Conservation (phyloP, 2,888 invertebrate species). For the Aspidiotus rigidus region DNA sequence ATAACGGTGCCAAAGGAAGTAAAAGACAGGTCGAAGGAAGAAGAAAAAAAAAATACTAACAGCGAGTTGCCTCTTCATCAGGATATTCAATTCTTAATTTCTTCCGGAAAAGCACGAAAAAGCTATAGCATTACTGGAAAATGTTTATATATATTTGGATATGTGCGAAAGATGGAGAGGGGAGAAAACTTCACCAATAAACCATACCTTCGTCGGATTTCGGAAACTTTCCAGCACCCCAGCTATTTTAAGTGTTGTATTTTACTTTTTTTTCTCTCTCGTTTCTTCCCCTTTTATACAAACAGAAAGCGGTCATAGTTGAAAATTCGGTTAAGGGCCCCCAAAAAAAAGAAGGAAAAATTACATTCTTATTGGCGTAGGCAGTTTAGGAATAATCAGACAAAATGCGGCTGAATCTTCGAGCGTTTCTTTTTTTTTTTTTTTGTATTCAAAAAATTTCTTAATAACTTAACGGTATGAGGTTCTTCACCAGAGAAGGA, state of each 20-base stretch:
- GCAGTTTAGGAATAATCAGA: no score
- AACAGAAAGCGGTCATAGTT: not conserved
- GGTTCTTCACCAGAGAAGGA: no score
- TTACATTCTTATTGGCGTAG: no score
- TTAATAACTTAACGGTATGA: no score
- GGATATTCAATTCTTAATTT: constrained; percentile 30
- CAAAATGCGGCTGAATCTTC: no score
- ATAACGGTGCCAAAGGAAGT: constrained; percentile 28
- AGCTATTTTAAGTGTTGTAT: not conserved
- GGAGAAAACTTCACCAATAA: constrained; percentile 1
- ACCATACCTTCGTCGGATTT: not conserved
- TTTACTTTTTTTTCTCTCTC: no score
- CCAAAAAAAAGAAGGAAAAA: not conserved
- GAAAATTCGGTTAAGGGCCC: not conserved
- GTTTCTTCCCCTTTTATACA: not conserved
- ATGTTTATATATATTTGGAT: not conserved
- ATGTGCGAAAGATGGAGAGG: not conserved
- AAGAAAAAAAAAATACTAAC: not conserved
- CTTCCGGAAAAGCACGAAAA: constrained; percentile 26
- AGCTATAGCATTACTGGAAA: constrained; percentile 2
- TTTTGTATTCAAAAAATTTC: no score
- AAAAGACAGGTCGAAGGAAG: constrained; percentile 15
- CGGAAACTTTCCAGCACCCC: not conserved
- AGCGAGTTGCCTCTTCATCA: constrained; percentile 7
- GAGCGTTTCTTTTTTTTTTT: no score